Percentiles rank a stretch among this genome's conserved stretches.
These are phyloP conservation scores for Geotrypetes seraphini DNA, from an alignment of 2,797 vertebrate genomes.

Conservation along the genomic window DNA sequence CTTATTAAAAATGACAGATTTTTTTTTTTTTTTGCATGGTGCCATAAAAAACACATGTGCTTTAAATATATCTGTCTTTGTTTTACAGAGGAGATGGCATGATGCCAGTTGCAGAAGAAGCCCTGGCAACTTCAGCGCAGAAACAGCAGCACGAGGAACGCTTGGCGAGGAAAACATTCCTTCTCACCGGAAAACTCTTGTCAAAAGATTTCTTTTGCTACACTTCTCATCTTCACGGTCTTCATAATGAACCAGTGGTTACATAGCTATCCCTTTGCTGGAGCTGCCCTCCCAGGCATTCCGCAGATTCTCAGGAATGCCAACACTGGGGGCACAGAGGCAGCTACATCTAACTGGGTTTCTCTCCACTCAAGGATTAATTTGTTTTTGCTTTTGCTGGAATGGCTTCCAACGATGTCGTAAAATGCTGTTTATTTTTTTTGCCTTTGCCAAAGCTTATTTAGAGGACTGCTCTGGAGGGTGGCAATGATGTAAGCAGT, in stretches of 20 bases:
- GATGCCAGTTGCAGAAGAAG: constrained; percentile 25
- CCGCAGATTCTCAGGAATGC: constrained; percentile 47
- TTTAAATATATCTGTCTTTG: constrained; percentile 15
- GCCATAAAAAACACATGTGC: constrained; percentile 22
- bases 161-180: constrained; percentile 40
- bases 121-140: constrained; percentile 7
- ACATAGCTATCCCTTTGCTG: constrained; percentile 38
- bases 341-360: constrained; percentile 31
- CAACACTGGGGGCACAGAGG: too few relatives aligned
- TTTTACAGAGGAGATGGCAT: constrained; percentile 20
- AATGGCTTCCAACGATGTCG: constrained; percentile 46
- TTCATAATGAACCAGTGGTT: constrained; percentile 53
- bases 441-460: constrained; percentile 47
- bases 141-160: constrained; percentile 14
- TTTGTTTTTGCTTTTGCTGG: constrained; percentile 49
- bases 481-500: constrained; percentile 3
- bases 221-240: constrained; percentile 29
- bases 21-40: constrained; percentile 22
- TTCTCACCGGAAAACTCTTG: constrained; percentile 25
- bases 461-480: constrained; percentile 34
- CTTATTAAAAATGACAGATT: constrained; percentile 45
- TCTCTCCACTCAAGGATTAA: constrained; percentile 48
- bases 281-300: constrained; percentile 33
- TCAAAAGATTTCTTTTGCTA: constrained; percentile 38
- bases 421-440: constrained; percentile 47